Evolutionary conservation across 2,113 vertebrate species (phyloP).

Genomic region (Gymnogyps californianus): DNA sequence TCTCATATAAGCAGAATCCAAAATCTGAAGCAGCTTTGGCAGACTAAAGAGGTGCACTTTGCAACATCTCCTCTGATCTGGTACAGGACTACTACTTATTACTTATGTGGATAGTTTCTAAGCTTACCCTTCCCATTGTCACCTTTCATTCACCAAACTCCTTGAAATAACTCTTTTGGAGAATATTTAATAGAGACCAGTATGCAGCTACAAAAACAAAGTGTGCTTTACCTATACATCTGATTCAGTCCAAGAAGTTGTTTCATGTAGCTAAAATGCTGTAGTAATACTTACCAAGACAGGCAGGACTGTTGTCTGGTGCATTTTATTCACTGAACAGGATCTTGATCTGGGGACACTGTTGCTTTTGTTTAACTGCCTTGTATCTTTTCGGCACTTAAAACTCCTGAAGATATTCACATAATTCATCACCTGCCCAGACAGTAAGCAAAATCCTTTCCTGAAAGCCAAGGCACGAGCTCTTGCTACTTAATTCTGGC

Average conservation of each 20-base stretch:
- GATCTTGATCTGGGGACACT: not conserved
- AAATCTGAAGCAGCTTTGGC: not conserved
- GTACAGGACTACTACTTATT: not conserved
- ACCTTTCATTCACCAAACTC: not conserved
- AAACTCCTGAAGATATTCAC: not conserved
- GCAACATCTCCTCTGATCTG: not conserved
- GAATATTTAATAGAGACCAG: not conserved
- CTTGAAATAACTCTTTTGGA: not conserved
- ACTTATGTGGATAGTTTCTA: not conserved
- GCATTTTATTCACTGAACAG: not conserved
- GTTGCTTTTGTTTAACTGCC: not conserved
- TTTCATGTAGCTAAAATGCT: not conserved
- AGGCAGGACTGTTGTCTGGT: not conserved
- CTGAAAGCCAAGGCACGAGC: not conserved
- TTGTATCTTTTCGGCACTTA: not conserved
- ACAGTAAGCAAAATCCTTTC: not conserved
- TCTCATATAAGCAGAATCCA: not conserved
- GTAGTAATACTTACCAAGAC: not conserved
- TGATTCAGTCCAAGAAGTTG: not conserved
- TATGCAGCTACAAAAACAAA: not conserved
- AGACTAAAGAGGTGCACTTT: not conserved
- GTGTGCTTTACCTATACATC: not conserved
- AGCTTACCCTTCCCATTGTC: not conserved
- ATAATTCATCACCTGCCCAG: not conserved
- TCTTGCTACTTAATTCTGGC: not conserved